Evolutionary conservation across 2,888 invertebrate species (phyloP).

Genomic region (Eudemis profundana): DNA sequence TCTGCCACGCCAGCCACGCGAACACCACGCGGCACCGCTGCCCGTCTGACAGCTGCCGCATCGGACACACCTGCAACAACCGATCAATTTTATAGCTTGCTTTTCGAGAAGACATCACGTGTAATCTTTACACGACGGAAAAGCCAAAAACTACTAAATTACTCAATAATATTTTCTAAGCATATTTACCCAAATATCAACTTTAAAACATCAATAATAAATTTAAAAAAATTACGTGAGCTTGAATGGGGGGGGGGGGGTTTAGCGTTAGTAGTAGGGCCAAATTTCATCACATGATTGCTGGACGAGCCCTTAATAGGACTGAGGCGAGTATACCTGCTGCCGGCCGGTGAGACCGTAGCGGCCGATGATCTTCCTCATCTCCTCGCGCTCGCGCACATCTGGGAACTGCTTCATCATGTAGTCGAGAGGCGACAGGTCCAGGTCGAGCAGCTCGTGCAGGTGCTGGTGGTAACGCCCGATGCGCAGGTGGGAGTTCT

Average conservation of each 20-base stretch:
- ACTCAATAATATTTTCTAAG: too few relatives aligned
- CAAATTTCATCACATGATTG: too few relatives aligned
- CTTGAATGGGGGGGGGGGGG: too few relatives aligned
- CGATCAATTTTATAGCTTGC: too few relatives aligned
- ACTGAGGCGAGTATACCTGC: slow-evolving; percentile 82
- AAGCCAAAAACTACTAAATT: too few relatives aligned
- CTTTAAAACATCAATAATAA: neutral
- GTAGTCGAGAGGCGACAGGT: slow-evolving; percentile 97
- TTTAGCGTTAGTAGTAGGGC: too few relatives aligned
- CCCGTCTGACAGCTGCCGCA: slow-evolving; percentile 97
- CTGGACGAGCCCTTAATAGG: too few relatives aligned
- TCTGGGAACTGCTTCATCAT: slow-evolving; percentile 99
- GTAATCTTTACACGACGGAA: neutral
- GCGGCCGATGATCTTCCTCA: slow-evolving; percentile 99
- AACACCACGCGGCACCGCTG: slow-evolving; percentile 99
- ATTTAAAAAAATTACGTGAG: too few relatives aligned
- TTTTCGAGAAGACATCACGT: too few relatives aligned
- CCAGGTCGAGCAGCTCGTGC: slow-evolving; percentile 97
- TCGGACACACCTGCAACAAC: slow-evolving; percentile 91
- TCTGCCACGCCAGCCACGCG: slow-evolving; percentile 99
- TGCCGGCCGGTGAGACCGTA: slow-evolving; percentile 99
- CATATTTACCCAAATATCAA: too few relatives aligned
- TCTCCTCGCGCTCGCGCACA: slow-evolving; percentile 98
- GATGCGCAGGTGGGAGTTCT: slow-evolving; percentile 98
- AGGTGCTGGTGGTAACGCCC: slow-evolving; percentile 99